Conservation (phyloP, 2,797 vertebrate species). For the Xyrichtys novacula region DNA sequence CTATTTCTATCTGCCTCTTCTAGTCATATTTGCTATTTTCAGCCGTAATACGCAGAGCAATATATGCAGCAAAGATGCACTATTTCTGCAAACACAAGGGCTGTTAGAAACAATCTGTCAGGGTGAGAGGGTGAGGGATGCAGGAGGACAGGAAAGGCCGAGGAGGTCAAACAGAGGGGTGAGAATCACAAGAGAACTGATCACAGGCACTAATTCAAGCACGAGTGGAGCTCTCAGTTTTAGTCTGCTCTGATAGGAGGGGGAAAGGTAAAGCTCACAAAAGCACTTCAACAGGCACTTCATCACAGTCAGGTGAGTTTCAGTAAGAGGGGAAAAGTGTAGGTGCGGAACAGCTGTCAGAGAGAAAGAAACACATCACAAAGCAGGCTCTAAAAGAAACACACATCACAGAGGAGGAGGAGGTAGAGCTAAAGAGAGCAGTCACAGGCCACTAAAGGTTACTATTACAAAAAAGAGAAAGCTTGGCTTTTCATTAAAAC, state of each 20-base stretch:
- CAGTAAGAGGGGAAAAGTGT: conserved; percentile 36
- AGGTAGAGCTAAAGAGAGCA: conserved; percentile 52
- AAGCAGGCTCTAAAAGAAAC: conserved; percentile 67
- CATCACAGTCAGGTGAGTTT: conserved; percentile 57
- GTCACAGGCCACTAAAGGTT: conserved; percentile 67
- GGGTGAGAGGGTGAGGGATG: conserved; percentile 34
- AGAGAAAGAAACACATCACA: conserved; percentile 64
- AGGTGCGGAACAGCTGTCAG: conserved; percentile 62
- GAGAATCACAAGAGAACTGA: conserved; percentile 56
- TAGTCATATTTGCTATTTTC: conserved; percentile 10
- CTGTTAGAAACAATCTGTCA: conserved; percentile 17
- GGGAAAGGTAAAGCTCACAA: conserved; percentile 88
- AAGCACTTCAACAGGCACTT: conserved; percentile 77
- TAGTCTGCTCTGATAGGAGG: conserved; percentile 82
- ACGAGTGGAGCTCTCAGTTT: conserved; percentile 67
- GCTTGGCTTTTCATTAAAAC: conserved; percentile 64
- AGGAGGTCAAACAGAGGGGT: conserved; percentile 34
- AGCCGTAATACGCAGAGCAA: conserved; percentile 9
- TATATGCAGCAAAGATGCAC: conserved; percentile 23
- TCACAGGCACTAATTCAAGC: conserved; percentile 73
- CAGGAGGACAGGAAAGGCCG: conserved; percentile 31
- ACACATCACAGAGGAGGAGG: conserved; percentile 61
- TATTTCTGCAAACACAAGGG: conserved; percentile 20
- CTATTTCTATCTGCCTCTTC: conserved; percentile 1
- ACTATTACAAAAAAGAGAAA: conserved; percentile 57